A percentile compares a stretch with the other conserved stretches of the same genome.
These are phyloP conservation scores for cattle (Bos taurus) DNA, from an alignment of 2,113 vertebrate species.

Conservation along the genomic window DNA sequence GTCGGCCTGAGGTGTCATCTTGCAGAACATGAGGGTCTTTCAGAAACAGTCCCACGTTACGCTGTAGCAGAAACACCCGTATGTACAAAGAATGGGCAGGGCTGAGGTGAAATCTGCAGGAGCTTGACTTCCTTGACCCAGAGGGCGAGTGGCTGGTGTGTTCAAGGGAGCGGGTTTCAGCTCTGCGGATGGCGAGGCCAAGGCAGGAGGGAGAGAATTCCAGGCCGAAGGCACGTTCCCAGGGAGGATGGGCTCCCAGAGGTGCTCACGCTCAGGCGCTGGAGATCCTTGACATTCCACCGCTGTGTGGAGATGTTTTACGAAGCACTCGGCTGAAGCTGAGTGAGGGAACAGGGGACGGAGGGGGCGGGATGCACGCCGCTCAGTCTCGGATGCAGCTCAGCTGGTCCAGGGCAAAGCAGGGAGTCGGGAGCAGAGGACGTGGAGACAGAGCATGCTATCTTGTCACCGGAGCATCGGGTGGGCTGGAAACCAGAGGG, in stretches of 20 bases:
- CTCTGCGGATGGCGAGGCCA: not conserved
- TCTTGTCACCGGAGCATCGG: fast-evolving
- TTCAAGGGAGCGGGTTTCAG: not conserved
- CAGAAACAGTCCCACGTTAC: fast-evolving
- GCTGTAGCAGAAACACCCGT: not conserved
- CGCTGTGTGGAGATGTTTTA: not conserved
- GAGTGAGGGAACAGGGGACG: not conserved
- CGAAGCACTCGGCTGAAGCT: fast-evolving
- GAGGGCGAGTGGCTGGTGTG: not conserved
- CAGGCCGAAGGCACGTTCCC: not conserved
- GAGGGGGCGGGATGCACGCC: fast-evolving
- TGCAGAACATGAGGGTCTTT: not conserved
- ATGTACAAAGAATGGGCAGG: not conserved
- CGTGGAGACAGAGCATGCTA: fast-evolving
- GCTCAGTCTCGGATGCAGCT: not conserved
- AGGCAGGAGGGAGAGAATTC: not conserved
- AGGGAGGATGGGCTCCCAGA: not conserved
- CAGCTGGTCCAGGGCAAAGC: fast-evolving
- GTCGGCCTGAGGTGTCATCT: not conserved
- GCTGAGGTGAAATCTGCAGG: not conserved
- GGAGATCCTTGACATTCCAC: not conserved
- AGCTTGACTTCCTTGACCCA: not conserved
- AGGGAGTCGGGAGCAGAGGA: fast-evolving
- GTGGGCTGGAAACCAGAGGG: not conserved
- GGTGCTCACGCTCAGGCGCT: fast-evolving